Conservation (phyloP, 2,113 vertebrate species). For the Centropus bengalensis region DNA sequence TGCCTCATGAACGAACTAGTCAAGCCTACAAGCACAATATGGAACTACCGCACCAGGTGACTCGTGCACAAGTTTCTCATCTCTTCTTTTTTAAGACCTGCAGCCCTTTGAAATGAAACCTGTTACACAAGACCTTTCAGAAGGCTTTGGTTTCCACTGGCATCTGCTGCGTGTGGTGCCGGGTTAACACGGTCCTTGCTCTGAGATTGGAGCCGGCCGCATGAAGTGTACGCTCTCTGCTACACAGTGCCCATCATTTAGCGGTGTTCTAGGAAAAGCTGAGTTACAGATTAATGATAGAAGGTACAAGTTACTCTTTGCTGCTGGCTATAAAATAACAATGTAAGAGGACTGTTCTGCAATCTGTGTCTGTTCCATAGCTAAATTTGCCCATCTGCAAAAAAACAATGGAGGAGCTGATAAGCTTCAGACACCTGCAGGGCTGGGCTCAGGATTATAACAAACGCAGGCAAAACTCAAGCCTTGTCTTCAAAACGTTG, state of each 20-base stretch:
- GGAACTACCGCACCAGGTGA: slow-evolving; percentile 88
- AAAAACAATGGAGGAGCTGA: not conserved
- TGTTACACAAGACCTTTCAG: not conserved
- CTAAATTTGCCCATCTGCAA: not conserved
- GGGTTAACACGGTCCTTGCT: not conserved
- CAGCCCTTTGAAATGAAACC: not conserved
- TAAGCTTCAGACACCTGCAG: not conserved
- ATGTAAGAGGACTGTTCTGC: not conserved
- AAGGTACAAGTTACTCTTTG: not conserved
- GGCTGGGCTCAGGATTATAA: not conserved
- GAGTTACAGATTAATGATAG: not conserved
- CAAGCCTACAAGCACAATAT: slow-evolving; percentile 80
- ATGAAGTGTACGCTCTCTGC: rapidly evolving
- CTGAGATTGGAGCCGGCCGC: not conserved
- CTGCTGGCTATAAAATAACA: not conserved
- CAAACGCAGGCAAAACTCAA: not conserved
- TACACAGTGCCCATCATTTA: not conserved
- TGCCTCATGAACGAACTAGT: slow-evolving; percentile 88
- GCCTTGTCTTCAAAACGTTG: not conserved
- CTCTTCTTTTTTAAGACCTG: not conserved
- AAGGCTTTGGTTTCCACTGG: not conserved
- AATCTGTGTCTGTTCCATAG: not conserved
- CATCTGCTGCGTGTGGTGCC: not conserved
- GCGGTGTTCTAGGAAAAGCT: not conserved
- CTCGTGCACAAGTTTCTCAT: not conserved